phyloP scores from a whole-genome alignment of 2,113 vertebrate species.

The Paraplagusia blochii region DNA sequence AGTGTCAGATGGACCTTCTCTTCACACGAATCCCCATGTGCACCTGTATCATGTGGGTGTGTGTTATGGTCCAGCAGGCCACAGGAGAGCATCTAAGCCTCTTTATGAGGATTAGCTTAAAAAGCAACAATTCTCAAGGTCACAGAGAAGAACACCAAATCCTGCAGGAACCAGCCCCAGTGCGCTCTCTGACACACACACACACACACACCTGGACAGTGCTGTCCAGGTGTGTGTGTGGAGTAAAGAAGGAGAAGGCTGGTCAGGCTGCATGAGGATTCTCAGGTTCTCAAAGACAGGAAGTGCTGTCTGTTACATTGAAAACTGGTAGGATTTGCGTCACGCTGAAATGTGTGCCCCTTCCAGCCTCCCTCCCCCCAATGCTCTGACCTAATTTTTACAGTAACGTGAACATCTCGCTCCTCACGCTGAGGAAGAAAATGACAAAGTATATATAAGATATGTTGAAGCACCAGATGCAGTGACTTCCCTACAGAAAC shows the following conservation, averaged over 20 bases:
- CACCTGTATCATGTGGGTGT: not conserved
- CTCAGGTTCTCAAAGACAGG: not conserved
- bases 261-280: no score
- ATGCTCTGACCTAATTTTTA: constrained; percentile 64
- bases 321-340: constrained; percentile 25
- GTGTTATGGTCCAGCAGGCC: constrained; percentile 4
- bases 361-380: constrained; percentile 33
- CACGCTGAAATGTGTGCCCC: constrained; percentile 44
- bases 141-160: constrained; percentile 45
- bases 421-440: not conserved
- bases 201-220: not conserved
- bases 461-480: no score
- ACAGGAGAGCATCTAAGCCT: constrained; percentile 37
- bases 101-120: constrained; percentile 55
- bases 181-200: not conserved
- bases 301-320: no score
- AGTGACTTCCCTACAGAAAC: no score
- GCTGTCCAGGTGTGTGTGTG: not conserved
- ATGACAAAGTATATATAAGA: no score
- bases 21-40: constrained; percentile 16
- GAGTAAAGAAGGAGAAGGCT: not conserved
- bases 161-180: constrained; percentile 12
- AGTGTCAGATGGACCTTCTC: constrained; percentile 28
- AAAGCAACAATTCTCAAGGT: constrained; percentile 60
- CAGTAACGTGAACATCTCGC: constrained; percentile 6